Conservation (phyloP, 2,888 invertebrate genomes). For the Scaptodrosophila latifasciaeformis region DNA sequence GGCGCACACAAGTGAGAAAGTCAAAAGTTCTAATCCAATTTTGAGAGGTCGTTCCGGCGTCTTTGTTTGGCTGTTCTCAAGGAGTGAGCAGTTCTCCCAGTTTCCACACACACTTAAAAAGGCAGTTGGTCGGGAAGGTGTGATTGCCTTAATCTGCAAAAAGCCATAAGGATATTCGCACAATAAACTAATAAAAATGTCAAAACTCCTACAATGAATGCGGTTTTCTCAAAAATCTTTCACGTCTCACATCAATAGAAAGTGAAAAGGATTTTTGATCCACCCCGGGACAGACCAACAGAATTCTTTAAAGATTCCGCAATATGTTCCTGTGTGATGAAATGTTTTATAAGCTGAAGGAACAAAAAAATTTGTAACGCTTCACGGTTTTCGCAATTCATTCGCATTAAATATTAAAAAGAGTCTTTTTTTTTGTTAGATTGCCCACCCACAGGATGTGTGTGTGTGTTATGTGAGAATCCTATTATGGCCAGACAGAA, state of each 20-base stretch:
- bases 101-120: conserved; percentile 5
- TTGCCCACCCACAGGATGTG: too few relatives aligned
- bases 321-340: background rate
- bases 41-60: conserved; percentile 60
- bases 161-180: conserved; percentile 43
- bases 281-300: background rate
- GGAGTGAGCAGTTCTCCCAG: background rate
- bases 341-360: conserved; percentile 16
- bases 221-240: conserved; percentile 56
- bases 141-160: conserved; percentile 51
- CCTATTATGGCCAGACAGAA: too few relatives aligned
- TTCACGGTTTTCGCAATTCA: conserved; percentile 41
- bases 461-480: too few relatives aligned
- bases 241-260: conserved; percentile 28
- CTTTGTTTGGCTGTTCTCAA: conserved; percentile 19
- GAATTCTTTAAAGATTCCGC: conserved; percentile 6
- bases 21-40: conserved; percentile 65
- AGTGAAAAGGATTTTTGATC: conserved; percentile 23
- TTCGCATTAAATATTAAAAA: conserved; percentile 36
- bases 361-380: conserved; percentile 19
- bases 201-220: conserved; percentile 46
- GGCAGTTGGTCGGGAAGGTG: conserved; percentile 37
- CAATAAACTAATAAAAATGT: conserved; percentile 72
- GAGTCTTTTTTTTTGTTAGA: too few relatives aligned
- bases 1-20: conserved; percentile 29